Conservation (phyloP, 2,797 vertebrate genomes). For the Orestias chungarensis region DNA sequence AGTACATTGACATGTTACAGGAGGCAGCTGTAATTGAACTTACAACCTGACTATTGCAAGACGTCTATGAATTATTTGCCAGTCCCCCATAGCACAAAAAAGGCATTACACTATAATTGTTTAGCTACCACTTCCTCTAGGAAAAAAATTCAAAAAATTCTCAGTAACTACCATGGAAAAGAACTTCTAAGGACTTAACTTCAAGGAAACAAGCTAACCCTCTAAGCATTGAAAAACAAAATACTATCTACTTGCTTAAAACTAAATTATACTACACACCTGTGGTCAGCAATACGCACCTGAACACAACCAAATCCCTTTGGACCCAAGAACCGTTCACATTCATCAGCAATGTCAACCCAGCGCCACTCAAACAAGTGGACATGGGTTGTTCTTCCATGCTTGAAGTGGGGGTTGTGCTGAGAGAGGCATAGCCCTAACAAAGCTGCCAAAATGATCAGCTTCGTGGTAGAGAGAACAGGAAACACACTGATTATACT, state of each 20-base stretch:
- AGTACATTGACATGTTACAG: no score
- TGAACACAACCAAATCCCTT: constrained; percentile 91
- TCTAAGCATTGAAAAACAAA: neutral
- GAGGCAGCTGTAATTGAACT: no score
- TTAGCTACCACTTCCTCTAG: no score
- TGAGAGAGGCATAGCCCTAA: constrained; percentile 80
- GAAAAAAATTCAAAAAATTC: no score
- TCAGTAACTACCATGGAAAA: neutral
- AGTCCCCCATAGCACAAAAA: no score
- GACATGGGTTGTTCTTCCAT: constrained; percentile 84
- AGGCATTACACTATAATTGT: no score
- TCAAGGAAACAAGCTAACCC: neutral
- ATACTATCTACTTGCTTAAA: neutral
- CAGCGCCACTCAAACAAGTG: constrained; percentile 97
- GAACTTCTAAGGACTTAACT: neutral
- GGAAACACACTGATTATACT: neutral
- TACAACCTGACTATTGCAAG: no score
- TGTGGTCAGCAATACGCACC: constrained; percentile 70
- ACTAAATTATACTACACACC: neutral
- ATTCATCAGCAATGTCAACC: constrained; percentile 89
- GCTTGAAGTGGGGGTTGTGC: constrained; percentile 75
- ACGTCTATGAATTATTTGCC: no score
- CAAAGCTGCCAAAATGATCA: constrained; percentile 72
- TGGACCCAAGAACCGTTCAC: constrained; percentile 88
- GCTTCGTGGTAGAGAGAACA: constrained; percentile 77